Evolutionary conservation across 2,113 vertebrate genomes (phyloP), one percentile per base, ranked within the genome.

Genomic region (Notarius lentiginosus): DNA sequence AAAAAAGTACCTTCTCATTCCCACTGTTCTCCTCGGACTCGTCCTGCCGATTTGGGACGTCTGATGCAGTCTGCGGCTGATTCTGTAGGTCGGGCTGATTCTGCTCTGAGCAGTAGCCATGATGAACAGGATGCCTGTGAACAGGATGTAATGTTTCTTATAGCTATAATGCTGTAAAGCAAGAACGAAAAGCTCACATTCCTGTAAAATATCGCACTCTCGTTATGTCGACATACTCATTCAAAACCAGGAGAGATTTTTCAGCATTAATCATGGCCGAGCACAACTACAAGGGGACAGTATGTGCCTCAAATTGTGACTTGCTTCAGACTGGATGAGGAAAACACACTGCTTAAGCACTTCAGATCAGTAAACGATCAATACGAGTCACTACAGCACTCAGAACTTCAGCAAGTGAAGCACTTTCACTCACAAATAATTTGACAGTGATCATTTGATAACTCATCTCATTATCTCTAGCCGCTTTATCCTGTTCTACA

Each of bases 61-160:
- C 58, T 20, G 47, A 63, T 77, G 4, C 5, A 49, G 81, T n/a
- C 4, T 66, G 81, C 4, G 79, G 66, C 79, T 82, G 76, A 85
- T 51, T 63, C 51, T 82, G 79, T 30, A 60, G 24, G 11, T 61
- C 61, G 63, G 56, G 63, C 17, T 47, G 34, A 56, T 66, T 61
- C 82, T 91, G 90, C 90, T 97, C 97, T 73, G 95, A 94, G 93
- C 96, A 96, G 92, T 93, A 94, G 12, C 96, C 97, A 94, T 92
- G 93, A 91, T 94, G 94, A 93, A 92, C 90, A 86, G 93, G 93
- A 91, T 94, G 92, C 95, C 97, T 96, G 82, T 0, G 22, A 70
- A 85, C 9, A 60, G 1, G 24, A 5, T 58, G 0, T 65, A 30
- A 58, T 10, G n/a, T 10, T 10, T 53, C 53, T 22, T 70, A 8